phyloP scores from a whole-genome alignment of 2,888 invertebrate species.

The Notodonta dromedarius region DNA sequence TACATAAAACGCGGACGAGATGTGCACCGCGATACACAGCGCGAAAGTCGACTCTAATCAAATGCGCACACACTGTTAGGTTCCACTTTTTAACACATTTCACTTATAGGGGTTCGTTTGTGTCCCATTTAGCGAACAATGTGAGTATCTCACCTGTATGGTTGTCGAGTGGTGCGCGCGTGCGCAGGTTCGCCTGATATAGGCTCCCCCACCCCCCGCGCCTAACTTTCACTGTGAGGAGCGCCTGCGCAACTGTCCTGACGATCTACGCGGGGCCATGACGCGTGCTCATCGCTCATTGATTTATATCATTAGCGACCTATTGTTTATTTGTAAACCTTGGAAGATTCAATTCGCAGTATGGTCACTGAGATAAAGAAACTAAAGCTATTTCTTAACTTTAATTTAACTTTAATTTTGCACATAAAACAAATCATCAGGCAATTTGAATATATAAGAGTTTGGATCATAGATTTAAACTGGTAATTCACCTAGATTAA shows the following conservation, averaged over 20 bases:
- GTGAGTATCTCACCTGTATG: slow-evolving; percentile 66
- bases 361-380: too few relatives aligned
- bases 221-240: slow-evolving; percentile 66
- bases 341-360: neutral
- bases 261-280: slow-evolving; percentile 51
- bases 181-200: slow-evolving; percentile 61
- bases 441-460: too few relatives aligned
- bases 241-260: slow-evolving; percentile 69
- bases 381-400: too few relatives aligned
- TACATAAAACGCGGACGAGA: slow-evolving; percentile 42
- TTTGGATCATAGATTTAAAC: too few relatives aligned
- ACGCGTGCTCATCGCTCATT: slow-evolving; percentile 41
- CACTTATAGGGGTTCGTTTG: slow-evolving; percentile 35
- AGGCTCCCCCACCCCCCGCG: slow-evolving; percentile 56
- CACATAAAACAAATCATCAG: neutral
- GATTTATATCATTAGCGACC: slow-evolving; percentile 16
- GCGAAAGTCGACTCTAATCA: slow-evolving; percentile 47
- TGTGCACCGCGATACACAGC: slow-evolving; percentile 30
- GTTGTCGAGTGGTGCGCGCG: slow-evolving; percentile 75
- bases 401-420: slow-evolving; percentile 3
- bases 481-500: too few relatives aligned
- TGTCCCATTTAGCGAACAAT: slow-evolving; percentile 27
- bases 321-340: slow-evolving; percentile 5
- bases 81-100: slow-evolving; percentile 48
- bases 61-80: slow-evolving; percentile 44